Conservation (phyloP, 2,113 vertebrate genomes). For the Tapirus terrestris region DNA sequence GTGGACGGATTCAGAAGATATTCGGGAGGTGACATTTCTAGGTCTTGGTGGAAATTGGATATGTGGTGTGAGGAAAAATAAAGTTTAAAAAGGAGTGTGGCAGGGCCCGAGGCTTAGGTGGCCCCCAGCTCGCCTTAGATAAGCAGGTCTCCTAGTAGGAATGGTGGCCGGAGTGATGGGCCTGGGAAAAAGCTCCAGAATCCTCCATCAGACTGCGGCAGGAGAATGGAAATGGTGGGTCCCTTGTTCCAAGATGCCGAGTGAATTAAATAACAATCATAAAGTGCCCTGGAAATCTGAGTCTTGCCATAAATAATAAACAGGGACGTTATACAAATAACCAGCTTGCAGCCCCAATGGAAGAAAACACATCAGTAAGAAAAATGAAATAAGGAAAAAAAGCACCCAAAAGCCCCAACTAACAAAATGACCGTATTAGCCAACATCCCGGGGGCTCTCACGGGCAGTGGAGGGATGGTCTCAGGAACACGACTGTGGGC, state of each 20-base stretch:
- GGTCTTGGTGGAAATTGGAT: neutral
- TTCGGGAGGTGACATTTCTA: neutral
- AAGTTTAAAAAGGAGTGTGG: neutral
- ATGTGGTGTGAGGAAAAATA: neutral
- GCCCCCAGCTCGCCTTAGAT: too few species aligned
- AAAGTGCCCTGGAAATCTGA: constrained; percentile 62
- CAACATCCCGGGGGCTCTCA: constrained; percentile 7
- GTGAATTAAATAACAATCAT: constrained; percentile 77
- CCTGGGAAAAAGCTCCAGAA: neutral
- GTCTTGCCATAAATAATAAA: constrained; percentile 80
- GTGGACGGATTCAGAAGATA: neutral
- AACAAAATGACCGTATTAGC: constrained; percentile 72
- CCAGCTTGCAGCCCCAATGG: constrained; percentile 66
- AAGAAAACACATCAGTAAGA: constrained; percentile 78
- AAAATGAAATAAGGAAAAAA: constrained; percentile 78
- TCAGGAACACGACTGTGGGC: neutral
- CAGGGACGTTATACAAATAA: constrained; percentile 74
- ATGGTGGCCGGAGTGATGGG: neutral
- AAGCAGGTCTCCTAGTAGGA: neutral
- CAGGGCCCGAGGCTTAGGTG: neutral
- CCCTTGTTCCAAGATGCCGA: constrained; percentile 30
- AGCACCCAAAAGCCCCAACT: constrained; percentile 58
- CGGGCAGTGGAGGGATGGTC: neutral
- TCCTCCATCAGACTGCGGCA: neutral
- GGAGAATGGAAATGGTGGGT: neutral